phyloP scores from a whole-genome alignment of 2,797 vertebrate species.

The Buphagus erythrorhynchus region DNA sequence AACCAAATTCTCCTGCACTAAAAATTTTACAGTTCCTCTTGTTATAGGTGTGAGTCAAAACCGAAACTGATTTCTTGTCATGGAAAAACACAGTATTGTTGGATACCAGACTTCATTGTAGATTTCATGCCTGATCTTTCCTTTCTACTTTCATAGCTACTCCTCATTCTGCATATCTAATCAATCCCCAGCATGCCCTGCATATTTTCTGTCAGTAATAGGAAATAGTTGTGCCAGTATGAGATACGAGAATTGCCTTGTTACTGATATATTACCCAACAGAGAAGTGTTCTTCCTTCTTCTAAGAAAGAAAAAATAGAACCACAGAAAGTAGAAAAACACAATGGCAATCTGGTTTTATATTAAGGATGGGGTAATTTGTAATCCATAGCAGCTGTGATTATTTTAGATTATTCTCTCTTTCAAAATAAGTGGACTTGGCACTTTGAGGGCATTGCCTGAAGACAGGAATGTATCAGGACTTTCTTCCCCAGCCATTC shows the following conservation, averaged over 20 bases:
- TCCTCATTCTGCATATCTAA: constrained; percentile 5
- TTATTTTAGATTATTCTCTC: neutral
- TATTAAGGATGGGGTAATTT: neutral
- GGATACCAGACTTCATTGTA: neutral
- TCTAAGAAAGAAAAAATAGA: neutral
- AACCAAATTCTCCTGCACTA: constrained; percentile 3
- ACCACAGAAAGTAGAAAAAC: neutral
- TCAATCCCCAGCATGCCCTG: constrained; percentile 16
- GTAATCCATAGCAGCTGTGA: neutral
- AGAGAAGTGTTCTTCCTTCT: neutral
- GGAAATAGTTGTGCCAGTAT: constrained; percentile 28
- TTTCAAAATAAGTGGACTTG: neutral
- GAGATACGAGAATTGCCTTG: neutral
- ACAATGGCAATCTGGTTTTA: neutral
- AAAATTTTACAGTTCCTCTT: neutral
- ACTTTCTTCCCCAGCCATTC: neutral
- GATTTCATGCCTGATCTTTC: neutral
- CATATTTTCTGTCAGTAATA: constrained; percentile 40
- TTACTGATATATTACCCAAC: neutral
- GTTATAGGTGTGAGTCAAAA: neutral
- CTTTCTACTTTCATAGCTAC: neutral
- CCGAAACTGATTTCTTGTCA: neutral
- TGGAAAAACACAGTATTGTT: neutral
- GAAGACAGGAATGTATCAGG: neutral
- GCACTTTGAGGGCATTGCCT: neutral